Base-by-base conservation (phyloP, 2,113 vertebrate genomes). In the Platichthys flesus region DNA sequence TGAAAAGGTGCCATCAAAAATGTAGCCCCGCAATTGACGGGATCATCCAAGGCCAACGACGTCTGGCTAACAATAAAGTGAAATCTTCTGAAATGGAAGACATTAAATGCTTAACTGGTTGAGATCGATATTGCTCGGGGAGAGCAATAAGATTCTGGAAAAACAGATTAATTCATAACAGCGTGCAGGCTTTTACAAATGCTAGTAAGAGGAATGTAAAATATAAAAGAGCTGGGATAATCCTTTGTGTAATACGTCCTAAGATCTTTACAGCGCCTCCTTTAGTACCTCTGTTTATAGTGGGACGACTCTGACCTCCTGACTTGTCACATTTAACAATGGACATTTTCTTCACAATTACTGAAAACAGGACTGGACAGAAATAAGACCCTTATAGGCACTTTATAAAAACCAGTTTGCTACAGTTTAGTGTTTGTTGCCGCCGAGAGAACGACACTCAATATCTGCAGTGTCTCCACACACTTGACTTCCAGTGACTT, bases 341-440 rank as follows among this genome's bases (percentile, higher is more conserved):
- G 40, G 54, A 66, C 55, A 60, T 67, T 85, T 61, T 71, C 62
- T 69, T 75, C 67, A 78, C 64, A 63, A 65, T 42, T 20, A 37
- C 57, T 82, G 82, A 78, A 83, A 86, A 78, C 69, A 74, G 84
- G 79, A 75, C 52, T 4, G 61, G 51, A 86, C 70, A 82, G 60
- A 81, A 49, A 77, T 51, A 51, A 79, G 78, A 85, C 72, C 79
- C 37, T 55, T 78, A 80, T 62, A 93, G 91, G 91, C 92, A 93
- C 92, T 91, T 91, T 78, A 75, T 54, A 12, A 56, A 84, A 88
- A 83, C 71, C 18, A 78, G 77, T 78, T 78, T 62, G 89, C 90
- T 92, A 92, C 89, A 89, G 88, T 89, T 82, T 89, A 89, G 91
- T 88, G 85, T 69, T 85, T 67, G 70, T 74, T 83, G 88, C 76